Evolutionary conservation across 2,113 vertebrate genomes (phyloP).

Genomic region (Lathamus discolor): DNA sequence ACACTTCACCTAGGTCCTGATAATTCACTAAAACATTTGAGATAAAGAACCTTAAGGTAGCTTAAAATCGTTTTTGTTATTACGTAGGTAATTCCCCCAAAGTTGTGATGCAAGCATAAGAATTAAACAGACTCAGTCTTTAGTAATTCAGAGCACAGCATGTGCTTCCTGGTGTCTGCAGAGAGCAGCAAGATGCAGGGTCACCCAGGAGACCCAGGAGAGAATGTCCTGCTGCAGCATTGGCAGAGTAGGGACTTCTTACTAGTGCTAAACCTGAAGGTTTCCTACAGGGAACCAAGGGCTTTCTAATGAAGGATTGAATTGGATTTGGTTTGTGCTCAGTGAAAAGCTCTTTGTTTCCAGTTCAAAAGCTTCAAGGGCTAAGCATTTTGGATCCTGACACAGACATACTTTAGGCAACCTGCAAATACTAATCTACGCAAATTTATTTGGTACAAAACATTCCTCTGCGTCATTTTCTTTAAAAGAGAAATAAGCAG

Average conservation of each 20-base stretch:
- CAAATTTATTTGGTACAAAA: constrained; percentile 73
- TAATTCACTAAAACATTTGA: neutral
- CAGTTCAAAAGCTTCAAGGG: constrained; percentile 70
- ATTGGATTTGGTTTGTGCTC: constrained; percentile 67
- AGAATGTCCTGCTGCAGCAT: constrained; percentile 55
- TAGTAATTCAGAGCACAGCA: neutral
- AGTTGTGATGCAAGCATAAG: neutral
- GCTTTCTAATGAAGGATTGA: constrained; percentile 79
- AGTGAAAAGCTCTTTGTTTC: constrained; percentile 78
- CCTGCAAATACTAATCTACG: constrained; percentile 73
- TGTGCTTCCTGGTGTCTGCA: constrained; percentile 23
- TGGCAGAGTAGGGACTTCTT: constrained; percentile 41
- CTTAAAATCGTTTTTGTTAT: neutral
- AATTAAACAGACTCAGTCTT: neutral
- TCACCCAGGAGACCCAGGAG: constrained; percentile 67
- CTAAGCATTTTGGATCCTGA: constrained; percentile 69
- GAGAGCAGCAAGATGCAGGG: constrained; percentile 20
- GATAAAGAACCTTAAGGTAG: neutral
- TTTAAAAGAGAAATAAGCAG: constrained; percentile 25
- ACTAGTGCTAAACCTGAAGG: constrained; percentile 75
- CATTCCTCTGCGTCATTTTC: constrained; percentile 65
- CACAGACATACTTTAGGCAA: constrained; percentile 67
- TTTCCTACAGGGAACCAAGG: constrained; percentile 71
- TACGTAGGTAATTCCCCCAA: neutral
- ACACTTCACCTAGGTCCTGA: neutral